Base-by-base conservation (phyloP, 2,797 vertebrate species). In the Diplodus sargus region DNA sequence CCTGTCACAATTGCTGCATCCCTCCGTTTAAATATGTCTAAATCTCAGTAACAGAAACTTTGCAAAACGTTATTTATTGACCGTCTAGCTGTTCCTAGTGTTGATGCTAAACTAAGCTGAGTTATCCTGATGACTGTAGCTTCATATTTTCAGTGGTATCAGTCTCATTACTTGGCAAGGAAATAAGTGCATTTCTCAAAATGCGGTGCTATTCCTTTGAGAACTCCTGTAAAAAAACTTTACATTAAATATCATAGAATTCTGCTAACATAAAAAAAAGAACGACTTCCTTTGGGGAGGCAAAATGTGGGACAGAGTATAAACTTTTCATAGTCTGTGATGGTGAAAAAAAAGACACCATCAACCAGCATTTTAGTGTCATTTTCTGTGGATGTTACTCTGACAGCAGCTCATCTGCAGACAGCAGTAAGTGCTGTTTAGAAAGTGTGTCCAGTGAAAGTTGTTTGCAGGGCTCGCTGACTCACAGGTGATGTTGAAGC, bases 401-500 rank as follows among this genome's bases (percentile, higher is more conserved):
- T 30, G 51, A 53, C 11, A 56, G 18, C 57, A 63, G 65, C 51
- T 54, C 0, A 0, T 18, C 17, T 54, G 25, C 39, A 64, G 39
- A 28, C 20, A 52, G n/a, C 45, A 70, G 17, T 49, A 74, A 14
- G 51, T 42, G 16, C 15, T 54, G 10, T 74, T 53, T 25, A 28
- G 20, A 48, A 28, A 74, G 73, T 81, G 20, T 62, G 16, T 47
- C 42, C 12, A 47, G 22, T 25, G 42, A 28, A 59, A 43, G 65
- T 65, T 64, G 57, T 57, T 63, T 5, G 42, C 4, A 15, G n/a
- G 10, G 68, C n/a, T 66, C 3, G 0, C 66, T 18, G 68, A 97
- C 98, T 97, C 94, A 99, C 98, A 99, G 89, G 96, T 97, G 92
- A 99, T 93, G 75, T 95, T 93, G 22, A 99, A 96, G 79, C 93